Conservation (phyloP, 2,888 invertebrate genomes). For the Sphaerophoria taeniata region DNA sequence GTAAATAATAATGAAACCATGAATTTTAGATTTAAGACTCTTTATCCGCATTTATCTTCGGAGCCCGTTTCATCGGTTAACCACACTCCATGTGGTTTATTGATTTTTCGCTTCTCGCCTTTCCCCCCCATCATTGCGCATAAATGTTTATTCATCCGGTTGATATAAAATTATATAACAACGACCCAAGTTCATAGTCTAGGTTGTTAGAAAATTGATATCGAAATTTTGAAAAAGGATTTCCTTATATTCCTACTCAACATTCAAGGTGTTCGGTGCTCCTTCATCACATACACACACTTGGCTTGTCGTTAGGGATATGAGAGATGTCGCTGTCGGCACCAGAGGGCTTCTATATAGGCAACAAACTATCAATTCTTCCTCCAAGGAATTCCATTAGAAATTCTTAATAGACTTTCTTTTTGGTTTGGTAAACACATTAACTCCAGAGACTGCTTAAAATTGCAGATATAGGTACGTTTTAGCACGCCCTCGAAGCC, state of each 20-base stretch:
- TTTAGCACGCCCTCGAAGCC: conserved; percentile 28
- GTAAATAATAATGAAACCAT: conserved; percentile 55
- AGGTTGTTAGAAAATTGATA: conserved; percentile 25
- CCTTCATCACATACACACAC: no score
- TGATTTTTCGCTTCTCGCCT: conserved; percentile 32
- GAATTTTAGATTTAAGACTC: conserved; percentile 55
- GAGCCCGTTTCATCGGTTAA: conserved; percentile 57
- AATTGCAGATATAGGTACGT: conserved; percentile 56
- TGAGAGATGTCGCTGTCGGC: no score
- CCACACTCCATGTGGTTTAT: conserved; percentile 49
- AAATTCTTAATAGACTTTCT: conserved; percentile 67
- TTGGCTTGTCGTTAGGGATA: no score
- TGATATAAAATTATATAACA: conserved; percentile 38
- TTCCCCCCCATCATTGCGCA: not conserved
- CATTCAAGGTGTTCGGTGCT: no score
- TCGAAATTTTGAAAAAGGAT: conserved; percentile 30
- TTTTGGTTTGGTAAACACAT: conserved; percentile 64
- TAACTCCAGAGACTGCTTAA: conserved; percentile 71
- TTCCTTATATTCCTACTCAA: conserved; percentile 5
- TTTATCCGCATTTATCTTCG: conserved; percentile 48
- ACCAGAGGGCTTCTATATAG: conserved; percentile 8
- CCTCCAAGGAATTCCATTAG: conserved; percentile 66
- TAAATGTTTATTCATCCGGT: conserved; percentile 33
- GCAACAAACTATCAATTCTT: conserved; percentile 67
- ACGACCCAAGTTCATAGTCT: conserved; percentile 24